Conservation (phyloP, 2,888 invertebrate species). For the Acholoe squamosa region DNA sequence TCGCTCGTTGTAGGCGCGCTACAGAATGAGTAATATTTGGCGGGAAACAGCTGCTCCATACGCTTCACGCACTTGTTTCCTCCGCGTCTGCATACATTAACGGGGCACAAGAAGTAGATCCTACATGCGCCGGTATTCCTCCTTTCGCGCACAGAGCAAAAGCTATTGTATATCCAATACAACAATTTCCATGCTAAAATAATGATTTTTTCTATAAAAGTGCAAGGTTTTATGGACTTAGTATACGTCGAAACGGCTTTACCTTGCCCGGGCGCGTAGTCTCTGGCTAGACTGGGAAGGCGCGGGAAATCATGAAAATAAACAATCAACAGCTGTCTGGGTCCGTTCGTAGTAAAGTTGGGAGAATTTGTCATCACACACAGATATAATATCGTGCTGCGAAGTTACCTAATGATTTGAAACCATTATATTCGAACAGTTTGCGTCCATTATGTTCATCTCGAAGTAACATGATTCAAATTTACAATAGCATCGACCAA, state of each 20-base stretch:
- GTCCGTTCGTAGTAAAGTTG: constrained; percentile 73
- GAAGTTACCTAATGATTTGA: too few species aligned
- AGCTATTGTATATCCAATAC: neutral
- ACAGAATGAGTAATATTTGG: constrained; percentile 82
- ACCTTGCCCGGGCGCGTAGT: constrained; percentile 53
- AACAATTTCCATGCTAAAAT: neutral
- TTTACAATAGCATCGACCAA: neutral
- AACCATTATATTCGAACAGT: too few species aligned
- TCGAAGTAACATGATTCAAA: neutral
- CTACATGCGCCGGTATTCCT: neutral
- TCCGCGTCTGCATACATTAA: constrained; percentile 63
- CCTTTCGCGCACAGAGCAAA: neutral
- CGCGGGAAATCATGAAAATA: constrained; percentile 80
- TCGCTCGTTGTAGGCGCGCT: constrained; percentile 39
- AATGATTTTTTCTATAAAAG: too few species aligned
- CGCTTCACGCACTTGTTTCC: neutral
- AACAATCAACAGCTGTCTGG: constrained; percentile 80
- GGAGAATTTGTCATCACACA: constrained; percentile 74
- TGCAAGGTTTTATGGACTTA: too few species aligned
- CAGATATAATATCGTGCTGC: neutral
- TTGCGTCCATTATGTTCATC: too few species aligned
- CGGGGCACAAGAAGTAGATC: neutral
- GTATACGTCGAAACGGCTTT: neutral
- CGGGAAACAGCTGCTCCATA: constrained; percentile 80
- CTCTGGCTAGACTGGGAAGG: constrained; percentile 76